Conservation (phyloP, 1,140 invertebrate genomes). For the Drosophila truncata region DNA sequence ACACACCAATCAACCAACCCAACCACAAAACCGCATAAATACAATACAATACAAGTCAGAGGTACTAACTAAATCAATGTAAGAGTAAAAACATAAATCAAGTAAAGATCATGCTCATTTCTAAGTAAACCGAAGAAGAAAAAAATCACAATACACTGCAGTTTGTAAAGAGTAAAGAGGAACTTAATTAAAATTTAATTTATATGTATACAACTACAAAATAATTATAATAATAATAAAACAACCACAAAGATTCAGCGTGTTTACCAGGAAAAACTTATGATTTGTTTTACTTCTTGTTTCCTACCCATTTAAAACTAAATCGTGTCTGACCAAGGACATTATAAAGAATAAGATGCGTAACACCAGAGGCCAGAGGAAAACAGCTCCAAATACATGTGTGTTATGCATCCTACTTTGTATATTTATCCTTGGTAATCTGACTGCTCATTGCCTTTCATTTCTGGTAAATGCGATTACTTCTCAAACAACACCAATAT, state of each 20-base stretch:
- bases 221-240: slow-evolving; percentile 67
- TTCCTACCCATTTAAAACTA: not conserved
- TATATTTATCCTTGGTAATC: not conserved
- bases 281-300: slow-evolving; percentile 35
- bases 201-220: slow-evolving; percentile 77
- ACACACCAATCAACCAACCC: slow-evolving; percentile 1
- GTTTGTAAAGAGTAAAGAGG: slow-evolving; percentile 60
- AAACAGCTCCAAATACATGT: not conserved
- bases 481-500: slow-evolving; percentile 46
- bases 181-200: slow-evolving; percentile 75
- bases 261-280: slow-evolving; percentile 59
- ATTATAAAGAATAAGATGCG: not conserved
- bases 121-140: slow-evolving; percentile 42
- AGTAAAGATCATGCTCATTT: slow-evolving; percentile 64
- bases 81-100: slow-evolving; percentile 43
- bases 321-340: not conserved
- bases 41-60: slow-evolving; percentile 39
- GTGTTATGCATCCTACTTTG: not conserved
- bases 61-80: slow-evolving; percentile 40
- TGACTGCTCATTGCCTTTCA: slow-evolving; percentile 9
- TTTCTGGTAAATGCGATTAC: slow-evolving; percentile 42
- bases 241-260: slow-evolving; percentile 52
- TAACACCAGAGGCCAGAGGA: not conserved
- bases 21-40: slow-evolving; percentile 8
- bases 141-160: slow-evolving; percentile 47